A percentile compares a stretch with the other conserved stretches of the same genome.
phyloP scores from a whole-genome alignment of 2,888 invertebrate genomes.

The Drosophila nigricruria region DNA sequence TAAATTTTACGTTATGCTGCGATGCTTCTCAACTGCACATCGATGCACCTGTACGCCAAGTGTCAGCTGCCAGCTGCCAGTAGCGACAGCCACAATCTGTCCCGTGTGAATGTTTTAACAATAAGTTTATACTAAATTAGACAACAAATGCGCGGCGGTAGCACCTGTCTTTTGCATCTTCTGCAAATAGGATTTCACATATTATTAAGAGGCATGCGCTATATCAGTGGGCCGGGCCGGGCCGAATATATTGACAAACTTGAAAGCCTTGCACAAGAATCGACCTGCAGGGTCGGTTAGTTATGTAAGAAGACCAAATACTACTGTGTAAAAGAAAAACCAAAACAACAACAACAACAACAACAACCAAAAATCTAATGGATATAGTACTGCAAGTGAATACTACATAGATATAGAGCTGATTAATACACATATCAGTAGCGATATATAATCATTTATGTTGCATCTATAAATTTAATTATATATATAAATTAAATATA shows the following conservation, averaged over 20 bases:
- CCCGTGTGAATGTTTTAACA: conserved; percentile 43
- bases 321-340: not conserved
- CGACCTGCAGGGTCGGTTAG: not conserved
- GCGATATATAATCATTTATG: not conserved
- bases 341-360: not conserved
- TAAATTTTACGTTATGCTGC: conserved; percentile 31
- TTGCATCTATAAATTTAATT: not conserved
- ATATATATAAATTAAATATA: too few relatives aligned
- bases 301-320: not conserved
- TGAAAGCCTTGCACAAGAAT: conserved; percentile 5
- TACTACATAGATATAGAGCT: not conserved
- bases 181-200: conserved; percentile 9
- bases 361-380: not conserved
- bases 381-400: not conserved
- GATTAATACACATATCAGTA: not conserved
- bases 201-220: conserved; percentile 14
- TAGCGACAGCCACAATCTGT: conserved; percentile 27
- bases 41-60: conserved; percentile 56
- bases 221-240: not conserved
- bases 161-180: conserved; percentile 45
- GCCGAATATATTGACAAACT: not conserved
- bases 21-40: conserved; percentile 27
- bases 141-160: conserved; percentile 36
- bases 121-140: conserved; percentile 42
- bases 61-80: conserved; percentile 53